Base-by-base conservation (phyloP, 1,140 invertebrate species). In the Marisa cornuarietis region DNA sequence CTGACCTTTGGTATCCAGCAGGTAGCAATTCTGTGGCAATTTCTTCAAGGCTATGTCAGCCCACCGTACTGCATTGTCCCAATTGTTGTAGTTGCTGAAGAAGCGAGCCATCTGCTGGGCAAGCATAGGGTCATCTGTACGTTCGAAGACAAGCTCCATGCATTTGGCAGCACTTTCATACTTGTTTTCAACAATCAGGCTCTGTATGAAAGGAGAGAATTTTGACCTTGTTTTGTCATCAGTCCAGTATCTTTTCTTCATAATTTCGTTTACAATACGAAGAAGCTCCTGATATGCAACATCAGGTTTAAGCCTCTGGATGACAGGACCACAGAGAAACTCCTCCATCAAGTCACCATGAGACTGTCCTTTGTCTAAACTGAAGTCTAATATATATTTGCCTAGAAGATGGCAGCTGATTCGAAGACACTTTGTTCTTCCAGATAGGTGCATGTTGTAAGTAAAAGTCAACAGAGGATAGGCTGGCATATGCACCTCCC, bases 1-100 rank as follows among this genome's bases (percentile, higher is more conserved):
- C 69, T 84, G 83, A 16, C 83, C 85, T 75, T 76, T 82, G 0
- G 86, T 87, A 71, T 87, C 86, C 83, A 81, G 83, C 13, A 87
- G 52, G 42, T 78, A 87, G 6, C 85, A 87, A 61, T 83, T 85
- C 11, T 85, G 61, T 13, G 82, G 83, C 63, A 72, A 81, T 65
- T 66, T 79, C 18, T 79, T 16, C 18, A 79, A 82, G 54, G 81
- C 81, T 49, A 31, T 68, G 49, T 80, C 74, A 42, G 83, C 82
- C 78, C 81, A 86, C 49, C 80, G 51, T 1, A 76, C 61, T 31
- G 86, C 85, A 42, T 78, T 62, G 66, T 77, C 78, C 84, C 85
- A 86, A 42, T 87, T 85, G 58, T 79, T 74, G 58, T n/a, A 61
- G 49, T 71, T 54, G 22, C 85, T 85, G 62, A 79, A 83, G 54